These are phyloP conservation scores for Pollimyrus isidori DNA, from an alignment of 2,113 vertebrate species.

Conservation along the genomic window DNA sequence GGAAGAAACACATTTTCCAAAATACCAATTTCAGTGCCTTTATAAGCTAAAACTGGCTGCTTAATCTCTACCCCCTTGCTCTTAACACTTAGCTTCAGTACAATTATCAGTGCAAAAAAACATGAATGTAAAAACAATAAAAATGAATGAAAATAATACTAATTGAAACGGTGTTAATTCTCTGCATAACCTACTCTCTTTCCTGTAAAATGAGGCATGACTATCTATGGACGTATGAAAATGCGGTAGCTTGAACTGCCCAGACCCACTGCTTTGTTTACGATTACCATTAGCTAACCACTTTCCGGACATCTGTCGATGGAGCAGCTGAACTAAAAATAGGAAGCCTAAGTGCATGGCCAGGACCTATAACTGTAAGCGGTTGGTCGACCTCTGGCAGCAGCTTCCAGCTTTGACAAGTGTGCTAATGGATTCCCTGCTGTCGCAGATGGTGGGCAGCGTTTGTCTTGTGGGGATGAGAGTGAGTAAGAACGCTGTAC, in stretches of 20 bases:
- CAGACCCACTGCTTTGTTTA: not conserved
- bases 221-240: not conserved
- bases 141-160: not conserved
- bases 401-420: slow-evolving; percentile 11
- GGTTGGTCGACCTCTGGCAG: slow-evolving; percentile 23
- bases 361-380: slow-evolving; percentile 10
- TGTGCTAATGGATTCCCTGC: slow-evolving; percentile 51
- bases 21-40: not conserved
- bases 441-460: slow-evolving; percentile 42
- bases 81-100: not conserved
- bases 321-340: not conserved
- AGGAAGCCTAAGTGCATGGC: not conserved
- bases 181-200: not conserved
- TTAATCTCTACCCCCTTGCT: not conserved
- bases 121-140: not conserved
- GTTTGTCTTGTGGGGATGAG: not conserved
- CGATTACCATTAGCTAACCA: not conserved
- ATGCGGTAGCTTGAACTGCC: not conserved
- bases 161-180: not conserved
- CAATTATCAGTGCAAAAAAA: not conserved
- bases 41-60: not conserved
- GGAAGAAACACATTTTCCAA: slow-evolving; percentile 1
- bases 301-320: not conserved
- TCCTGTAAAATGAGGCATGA: not conserved
- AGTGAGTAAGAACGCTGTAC: not conserved